Base-by-base conservation (phyloP, 2,113 vertebrate species). In the Pseudorhombus dupliciocellatus region DNA sequence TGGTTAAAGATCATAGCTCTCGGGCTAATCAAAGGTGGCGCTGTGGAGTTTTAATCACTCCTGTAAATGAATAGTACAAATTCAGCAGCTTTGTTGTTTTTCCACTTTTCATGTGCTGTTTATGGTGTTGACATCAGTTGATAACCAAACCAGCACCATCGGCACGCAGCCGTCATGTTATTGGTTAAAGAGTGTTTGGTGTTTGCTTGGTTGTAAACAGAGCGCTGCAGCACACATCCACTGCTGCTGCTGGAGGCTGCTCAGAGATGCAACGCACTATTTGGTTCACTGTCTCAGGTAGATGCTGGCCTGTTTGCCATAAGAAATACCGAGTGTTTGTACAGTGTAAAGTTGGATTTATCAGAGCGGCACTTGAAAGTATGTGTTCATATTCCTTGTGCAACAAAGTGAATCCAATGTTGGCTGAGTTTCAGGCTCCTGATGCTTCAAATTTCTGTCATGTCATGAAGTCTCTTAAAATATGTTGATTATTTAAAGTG, bases 141-240 rank as follows among this genome's bases (percentile, higher is more conserved):
- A 22, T 52, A 3, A 50, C 7, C 18, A 46, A 24, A 2, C 50
- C 50, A 50, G 11, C 9, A 12, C 22, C 4, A 14, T 54, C 12
- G 52, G 52, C 24, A 7, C 52, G 8, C 57, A 64, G 40, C 25
- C 20, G 7, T 57, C 2, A 1, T 62, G 48, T 55, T 20, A 42
- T 31, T 57, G 53, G 40, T 54, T n/a, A 40, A 21, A 24, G 1
- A 40, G 66, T 48, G 31, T 69, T 53, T 61, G 55, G 26, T n/a
- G n/a, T n/a, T n/a, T n/a, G n/a, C 53, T 37, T 25, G 52, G 66
- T 46, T 67, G 31, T 70, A 55, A 76, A 54, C 12, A 70, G 42
- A 70, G 10, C 22, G 7, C 22, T 54, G 52, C 52, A 54, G 12
- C 16, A 54, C 4, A 70, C 28, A 63, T 26, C 42, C 42, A 7